Evolutionary conservation across 1,140 invertebrate genomes (phyloP), one percentile per base, ranked within the genome.

Genomic region (Homarus americanus): DNA sequence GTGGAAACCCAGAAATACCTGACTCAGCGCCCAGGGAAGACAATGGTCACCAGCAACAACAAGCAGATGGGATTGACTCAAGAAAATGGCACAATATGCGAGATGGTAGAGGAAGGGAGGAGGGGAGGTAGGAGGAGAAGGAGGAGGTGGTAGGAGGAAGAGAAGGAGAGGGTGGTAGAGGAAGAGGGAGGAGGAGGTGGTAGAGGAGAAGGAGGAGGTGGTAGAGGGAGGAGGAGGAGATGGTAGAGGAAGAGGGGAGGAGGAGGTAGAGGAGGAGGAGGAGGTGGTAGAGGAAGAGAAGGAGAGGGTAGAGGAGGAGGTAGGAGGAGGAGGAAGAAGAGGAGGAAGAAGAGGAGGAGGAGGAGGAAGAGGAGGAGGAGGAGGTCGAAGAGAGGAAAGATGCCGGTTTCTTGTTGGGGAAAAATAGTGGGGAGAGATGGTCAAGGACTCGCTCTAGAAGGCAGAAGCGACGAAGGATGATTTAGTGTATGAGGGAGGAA

Each of bases 121-220:
- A 75, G 41, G 36, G 73, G 41, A 75, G 73, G 10, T 75, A 17
- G 73, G 73, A 72, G 28, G 69, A 75, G 73, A n/a, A n/a, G n/a
- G n/a, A n/a, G n/a, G n/a, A n/a, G n/a, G n/a, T n/a, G n/a, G n/a
- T n/a, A n/a, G n/a, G n/a, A n/a, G n/a, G n/a, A n/a, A n/a, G n/a
- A n/a, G n/a, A n/a, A n/a, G n/a, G n/a, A n/a, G n/a, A n/a, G 73
- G 73, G 41, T 38, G 73, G 73, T 3, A 20, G 73, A 38, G 28
- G 2, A 34, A 34, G 28, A 28, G 28, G 69, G 28, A 38, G 24
- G 73, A 36, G 73, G 41, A 38, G 34, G 72, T 15, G 4, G 28
- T 32, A n/a, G n/a, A n/a, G n/a, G n/a, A n/a, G n/a, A n/a, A n/a
- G n/a, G n/a, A n/a, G n/a, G n/a, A n/a, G n/a, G 40, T 32, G 7